Conservation (phyloP, 2,113 vertebrate species). For the Eptesicus fuscus region DNA sequence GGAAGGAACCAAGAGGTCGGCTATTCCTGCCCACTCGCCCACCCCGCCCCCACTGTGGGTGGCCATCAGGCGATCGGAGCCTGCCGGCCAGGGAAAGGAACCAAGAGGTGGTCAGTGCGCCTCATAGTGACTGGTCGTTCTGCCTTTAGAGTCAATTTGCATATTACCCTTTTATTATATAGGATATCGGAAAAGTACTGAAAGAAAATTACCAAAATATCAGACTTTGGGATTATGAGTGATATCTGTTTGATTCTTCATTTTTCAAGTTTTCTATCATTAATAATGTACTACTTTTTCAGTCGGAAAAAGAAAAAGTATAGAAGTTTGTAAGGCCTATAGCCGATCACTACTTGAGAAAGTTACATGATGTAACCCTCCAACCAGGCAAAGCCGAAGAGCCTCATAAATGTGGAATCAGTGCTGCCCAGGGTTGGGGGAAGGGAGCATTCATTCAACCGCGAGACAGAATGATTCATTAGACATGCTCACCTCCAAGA, state of each 20-base stretch:
- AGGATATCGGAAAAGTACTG: not conserved
- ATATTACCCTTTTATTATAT: too few species aligned
- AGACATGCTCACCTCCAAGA: not conserved
- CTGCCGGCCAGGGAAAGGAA: too few species aligned
- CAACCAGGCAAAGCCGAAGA: not conserved
- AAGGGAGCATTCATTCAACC: not conserved
- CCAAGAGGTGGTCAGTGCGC: too few species aligned
- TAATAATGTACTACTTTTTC: not conserved
- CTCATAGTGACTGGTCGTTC: too few species aligned
- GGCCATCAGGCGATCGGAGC: too few species aligned
- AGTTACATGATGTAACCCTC: not conserved
- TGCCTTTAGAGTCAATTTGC: too few species aligned
- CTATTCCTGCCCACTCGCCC: too few species aligned
- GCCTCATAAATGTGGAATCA: not conserved
- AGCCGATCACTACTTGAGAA: not conserved
- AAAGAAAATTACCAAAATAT: not conserved
- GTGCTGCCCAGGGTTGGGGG: not conserved
- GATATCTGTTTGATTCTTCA: not conserved
- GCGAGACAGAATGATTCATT: not conserved
- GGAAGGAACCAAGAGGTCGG: too few species aligned
- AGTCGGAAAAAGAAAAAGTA: not conserved
- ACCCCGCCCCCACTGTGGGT: too few species aligned
- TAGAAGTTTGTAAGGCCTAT: not conserved
- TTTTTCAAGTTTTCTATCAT: conserved; percentile 6
- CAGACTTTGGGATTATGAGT: not conserved